Evolutionary conservation across 2,888 invertebrate species (phyloP).

Genomic region (Apotomis turbidana): DNA sequence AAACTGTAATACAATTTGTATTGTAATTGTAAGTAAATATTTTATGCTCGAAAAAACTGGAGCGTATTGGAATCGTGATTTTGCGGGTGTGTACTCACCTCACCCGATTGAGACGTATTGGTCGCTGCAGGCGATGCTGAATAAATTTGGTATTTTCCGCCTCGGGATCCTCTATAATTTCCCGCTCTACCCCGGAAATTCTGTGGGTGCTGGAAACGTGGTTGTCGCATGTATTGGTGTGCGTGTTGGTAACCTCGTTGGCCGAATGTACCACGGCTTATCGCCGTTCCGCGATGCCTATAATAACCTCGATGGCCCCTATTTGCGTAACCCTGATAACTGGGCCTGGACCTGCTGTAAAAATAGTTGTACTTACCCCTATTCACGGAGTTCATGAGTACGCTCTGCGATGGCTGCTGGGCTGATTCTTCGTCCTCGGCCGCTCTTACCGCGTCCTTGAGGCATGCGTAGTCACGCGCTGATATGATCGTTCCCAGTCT

Average conservation of each 20-base stretch:
- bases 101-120: background rate
- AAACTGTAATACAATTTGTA: background rate
- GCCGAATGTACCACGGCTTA: too few species aligned
- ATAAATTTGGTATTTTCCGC: too few species aligned
- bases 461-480: background rate
- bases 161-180: too few species aligned
- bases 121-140: too few species aligned
- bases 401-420: background rate
- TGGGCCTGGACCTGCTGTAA: too few species aligned
- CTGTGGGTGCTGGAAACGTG: too few species aligned
- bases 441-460: background rate
- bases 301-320: background rate
- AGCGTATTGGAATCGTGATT: too few species aligned
- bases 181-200: too few species aligned
- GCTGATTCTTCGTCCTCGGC: conserved; percentile 1
- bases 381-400: background rate
- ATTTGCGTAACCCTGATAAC: too few species aligned
- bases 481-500: background rate
- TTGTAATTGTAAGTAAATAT: background rate
- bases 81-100: background rate
- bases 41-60: conserved; percentile 6
- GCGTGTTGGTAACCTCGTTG: too few species aligned
- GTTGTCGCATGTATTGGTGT: too few species aligned
- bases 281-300: background rate
- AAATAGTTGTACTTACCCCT: too few species aligned